Base-by-base conservation (phyloP, 2,888 invertebrate species). In the Drosophila ezoana region DNA sequence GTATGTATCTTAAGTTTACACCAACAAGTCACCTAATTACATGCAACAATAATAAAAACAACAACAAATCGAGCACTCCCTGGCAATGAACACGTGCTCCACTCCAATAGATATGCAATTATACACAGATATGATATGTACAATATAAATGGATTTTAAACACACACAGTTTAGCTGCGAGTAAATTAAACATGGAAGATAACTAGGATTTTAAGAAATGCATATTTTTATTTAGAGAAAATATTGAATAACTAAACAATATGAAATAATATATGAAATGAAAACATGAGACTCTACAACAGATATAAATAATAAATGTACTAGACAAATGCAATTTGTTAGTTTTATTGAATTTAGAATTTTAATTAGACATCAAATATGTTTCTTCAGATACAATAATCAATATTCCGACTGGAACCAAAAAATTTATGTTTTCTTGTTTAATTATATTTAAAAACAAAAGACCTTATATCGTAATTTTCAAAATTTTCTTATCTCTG, bases 201-300 rank as follows among this genome's bases (percentile, higher is more conserved):
- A 52, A 18, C 41, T 77, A 67, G 54, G 33, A 23, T 52, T 49
- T 62, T 81, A 80, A 81, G 68, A 71, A 69, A 72, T 56, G 67
- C 67, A 81, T 81, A 84, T 84, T 84, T 83, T 83, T 83, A 83
- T 84, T 78, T 84, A 84, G 83, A 68, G 72, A 81, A 86, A 84
- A 84, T 84, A 81, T 84, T 87, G 53, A 71, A 70, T 49, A 71
- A 72, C 48, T 73, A 66, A 56, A 70, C 44, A 59, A 43, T 44
- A 70, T 64, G 18, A 63, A 69, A 58, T 63, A 73, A 69, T 81
- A 75, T 72, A 76, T 82, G 77, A 83, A 87, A 78, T 84, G 83
- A 87, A 84, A 84, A 84, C 87, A 84, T 87, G 77, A 83, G 87
- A 83, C 83, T 83, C 76, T 84, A 86, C 79, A 71, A 76, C 64